Base-by-base conservation (phyloP, 2,888 invertebrate species). In the Nesidiocoris tenuis region DNA sequence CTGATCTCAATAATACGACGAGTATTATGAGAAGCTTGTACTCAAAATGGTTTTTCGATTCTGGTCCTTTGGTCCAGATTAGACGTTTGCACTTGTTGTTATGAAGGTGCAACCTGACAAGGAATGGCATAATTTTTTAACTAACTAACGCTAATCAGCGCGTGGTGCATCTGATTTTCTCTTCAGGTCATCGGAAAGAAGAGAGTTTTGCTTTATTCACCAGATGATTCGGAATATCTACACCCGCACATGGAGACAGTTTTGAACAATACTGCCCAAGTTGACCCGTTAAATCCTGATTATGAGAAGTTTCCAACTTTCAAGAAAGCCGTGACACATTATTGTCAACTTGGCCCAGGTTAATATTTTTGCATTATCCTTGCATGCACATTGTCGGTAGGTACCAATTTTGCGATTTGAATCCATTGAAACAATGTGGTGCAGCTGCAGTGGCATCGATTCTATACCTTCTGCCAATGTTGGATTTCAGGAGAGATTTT, bases 211-310 rank as follows among this genome's bases (percentile, higher is more conserved):
- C 84, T 99, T 63, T 96, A 92, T 82, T 85, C 91, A 19, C 91
- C 92, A 0, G 83, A 87, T 61, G 90, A 93, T 81, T 88, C 91
- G 0, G 83, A 86, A 54, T 86, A 84, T 81, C 83, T 99, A 0
- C 97, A 98, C 84, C 92, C 96, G 0, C 91, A 94, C 84, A 89
- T 90, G 64, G 87, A 87, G 79, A 88, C 89, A 79, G 85, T 98
- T 80, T 84, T 98, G 59, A 87, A 86, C 78, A 99, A 99, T 83
- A 98, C 98, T 39, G 93, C 97, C 55, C 91, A 90, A 86, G 90
- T 98, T 0, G 94, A 98, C 86, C 92, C 95, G 0, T 88, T 92
- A 76, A 84, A 89, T 63, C 90, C 94, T 2, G 89, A 97, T 85
- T 86, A 88, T 16, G 84, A 86, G 1, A 85, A 87, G 79, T 94